Conservation (phyloP, 2,797 vertebrate genomes). For the Chaetophractus vellerosus region DNA sequence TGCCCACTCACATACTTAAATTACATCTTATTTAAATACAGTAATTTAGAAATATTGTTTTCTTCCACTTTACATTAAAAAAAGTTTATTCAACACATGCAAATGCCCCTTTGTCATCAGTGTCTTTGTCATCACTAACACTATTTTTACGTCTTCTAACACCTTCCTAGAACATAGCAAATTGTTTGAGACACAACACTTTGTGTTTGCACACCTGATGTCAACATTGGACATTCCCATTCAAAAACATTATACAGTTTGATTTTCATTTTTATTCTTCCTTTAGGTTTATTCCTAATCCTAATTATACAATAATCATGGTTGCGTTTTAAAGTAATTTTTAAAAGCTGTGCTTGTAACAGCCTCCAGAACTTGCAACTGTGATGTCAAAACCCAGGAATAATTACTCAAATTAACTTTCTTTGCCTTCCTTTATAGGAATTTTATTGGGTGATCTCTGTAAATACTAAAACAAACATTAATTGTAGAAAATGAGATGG, state of each 20-base stretch:
- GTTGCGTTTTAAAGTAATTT: background rate
- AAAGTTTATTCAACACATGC: background rate
- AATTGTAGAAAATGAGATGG: background rate
- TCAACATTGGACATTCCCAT: background rate
- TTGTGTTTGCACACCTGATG: background rate
- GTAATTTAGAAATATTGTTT: background rate
- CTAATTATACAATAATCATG: background rate
- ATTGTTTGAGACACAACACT: background rate
- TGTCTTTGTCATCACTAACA: background rate
- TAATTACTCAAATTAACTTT: background rate
- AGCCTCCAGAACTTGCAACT: background rate
- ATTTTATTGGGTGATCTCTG: background rate
- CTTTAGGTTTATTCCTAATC: background rate
- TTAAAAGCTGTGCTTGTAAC: background rate
- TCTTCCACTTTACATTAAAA: background rate
- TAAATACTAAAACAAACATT: background rate
- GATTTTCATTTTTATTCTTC: slow-evolving; percentile 16
- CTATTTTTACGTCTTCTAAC: background rate
- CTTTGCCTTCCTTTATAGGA: background rate
- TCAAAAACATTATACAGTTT: background rate
- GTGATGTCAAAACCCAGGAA: background rate
- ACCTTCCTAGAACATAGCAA: background rate
- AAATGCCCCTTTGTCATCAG: background rate
- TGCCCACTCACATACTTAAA: background rate
- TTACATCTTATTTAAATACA: background rate